phyloP scores from a whole-genome alignment of 2,888 invertebrate genomes.

The Neoascia interrupta region DNA sequence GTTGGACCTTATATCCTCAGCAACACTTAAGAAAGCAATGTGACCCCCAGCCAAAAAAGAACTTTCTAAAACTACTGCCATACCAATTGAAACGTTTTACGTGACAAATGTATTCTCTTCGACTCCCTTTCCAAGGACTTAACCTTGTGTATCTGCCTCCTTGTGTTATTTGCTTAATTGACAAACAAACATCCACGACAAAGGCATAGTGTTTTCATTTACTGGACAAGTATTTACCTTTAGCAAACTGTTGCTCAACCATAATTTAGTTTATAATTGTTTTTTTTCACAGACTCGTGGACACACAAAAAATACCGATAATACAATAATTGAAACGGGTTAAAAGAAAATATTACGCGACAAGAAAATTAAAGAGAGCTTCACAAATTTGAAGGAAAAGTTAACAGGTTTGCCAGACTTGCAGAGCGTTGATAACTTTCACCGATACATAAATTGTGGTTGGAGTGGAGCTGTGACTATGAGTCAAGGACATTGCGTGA shows the following conservation, averaged over 20 bases:
- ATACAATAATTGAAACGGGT: constrained; percentile 7
- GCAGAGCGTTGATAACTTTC: constrained; percentile 14
- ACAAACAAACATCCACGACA: constrained; percentile 32
- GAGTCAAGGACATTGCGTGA: constrained; percentile 19
- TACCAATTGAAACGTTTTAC: too few relatives aligned
- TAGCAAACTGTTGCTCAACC: constrained; percentile 9
- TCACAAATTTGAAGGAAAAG: too few relatives aligned
- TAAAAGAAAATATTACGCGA: too few relatives aligned
- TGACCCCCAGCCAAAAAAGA: background rate
- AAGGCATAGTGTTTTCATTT: constrained; percentile 29
- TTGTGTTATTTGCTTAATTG: constrained; percentile 29
- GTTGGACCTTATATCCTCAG: too few relatives aligned
- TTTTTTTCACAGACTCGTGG: background rate
- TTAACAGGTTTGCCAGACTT: constrained; percentile 22
- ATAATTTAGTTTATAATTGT: constrained; percentile 42
- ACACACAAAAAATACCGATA: too few relatives aligned
- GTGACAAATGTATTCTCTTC: too few relatives aligned
- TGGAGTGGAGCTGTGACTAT: background rate
- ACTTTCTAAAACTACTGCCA: background rate
- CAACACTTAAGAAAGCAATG: too few relatives aligned
- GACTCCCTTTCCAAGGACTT: constrained; percentile 9
- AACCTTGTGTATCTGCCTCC: background rate
- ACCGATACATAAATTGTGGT: constrained; percentile 18
- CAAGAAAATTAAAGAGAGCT: too few relatives aligned
- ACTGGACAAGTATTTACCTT: constrained; percentile 35